Base-by-base conservation (phyloP, 2,888 invertebrate genomes). In the Philereme transversata region DNA sequence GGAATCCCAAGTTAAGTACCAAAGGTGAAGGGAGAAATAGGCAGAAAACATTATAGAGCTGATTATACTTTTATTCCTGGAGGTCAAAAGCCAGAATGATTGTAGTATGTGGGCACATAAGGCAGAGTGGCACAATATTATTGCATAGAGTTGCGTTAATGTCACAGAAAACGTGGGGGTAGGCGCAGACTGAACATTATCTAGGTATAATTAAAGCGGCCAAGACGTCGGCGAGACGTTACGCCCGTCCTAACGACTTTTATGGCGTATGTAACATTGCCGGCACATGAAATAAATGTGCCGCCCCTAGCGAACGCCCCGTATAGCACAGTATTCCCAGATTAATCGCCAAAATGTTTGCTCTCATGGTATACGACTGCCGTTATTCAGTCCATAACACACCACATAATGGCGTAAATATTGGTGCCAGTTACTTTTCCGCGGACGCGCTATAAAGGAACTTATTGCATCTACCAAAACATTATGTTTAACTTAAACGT, bases 241-340 rank as follows among this genome's bases (percentile, higher is more conserved):
- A 90, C 85, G 90, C 87, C 81, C 84, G 87, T 86, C 90, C 88
- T 91, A 91, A 91, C 92, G 91, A 87, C 91, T 90, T 92, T 92
- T 91, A 91, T 90, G 84, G 91, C 89, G 88, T 88, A 91, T 91
- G 91, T 90, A 88, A 90, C 92, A 91, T 90, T 90, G 88, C 89
- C 86, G 88, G 88, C 81, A 88, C 90, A 89, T 91, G 89, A 91
- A 91, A 91, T 90, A 89, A 91, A 91, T 90, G 91, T 90, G 90
- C 88, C 86, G 87, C 87, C 85, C 86, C 85, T 78, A 87, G 84
- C 79, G 74, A 66, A 64, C 83, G 79, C 81, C 68, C 62, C 86
- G 83, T 86, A 87, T 86, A 86, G 82, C 84, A 82, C 84, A 76
- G 83, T 84, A 82, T 86, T 86, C 78, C 73, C 83, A 87, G 87